phyloP scores from a whole-genome alignment of 2,888 invertebrate genomes.

The Lycaena phlaeas region DNA sequence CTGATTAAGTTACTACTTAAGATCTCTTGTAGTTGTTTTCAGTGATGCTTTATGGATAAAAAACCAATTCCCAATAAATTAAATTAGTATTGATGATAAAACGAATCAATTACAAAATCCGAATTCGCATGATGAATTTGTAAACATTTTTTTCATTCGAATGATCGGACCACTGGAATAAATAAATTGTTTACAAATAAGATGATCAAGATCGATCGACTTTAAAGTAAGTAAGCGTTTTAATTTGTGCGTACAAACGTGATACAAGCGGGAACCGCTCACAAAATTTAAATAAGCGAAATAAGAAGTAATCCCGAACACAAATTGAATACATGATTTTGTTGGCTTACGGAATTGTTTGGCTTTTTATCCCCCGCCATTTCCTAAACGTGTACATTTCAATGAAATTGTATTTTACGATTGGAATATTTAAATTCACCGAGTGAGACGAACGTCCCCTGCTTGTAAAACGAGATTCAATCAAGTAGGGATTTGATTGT shows the following conservation, averaged over 20 bases:
- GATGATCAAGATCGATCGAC: too few relatives aligned
- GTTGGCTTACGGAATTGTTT: slow-evolving; percentile 43
- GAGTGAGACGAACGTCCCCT: slow-evolving; percentile 30
- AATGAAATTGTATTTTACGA: slow-evolving; percentile 39
- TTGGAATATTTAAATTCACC: slow-evolving; percentile 53
- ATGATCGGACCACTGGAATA: too few relatives aligned
- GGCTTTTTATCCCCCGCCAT: slow-evolving; percentile 37
- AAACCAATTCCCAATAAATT: too few relatives aligned
- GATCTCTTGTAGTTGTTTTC: too few relatives aligned
- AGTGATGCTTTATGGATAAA: too few relatives aligned
- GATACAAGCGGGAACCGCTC: not conserved
- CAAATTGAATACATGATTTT: slow-evolving; percentile 61
- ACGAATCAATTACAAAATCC: too few relatives aligned
- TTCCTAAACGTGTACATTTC: slow-evolving; percentile 49
- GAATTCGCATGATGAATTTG: too few relatives aligned
- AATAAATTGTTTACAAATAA: too few relatives aligned
- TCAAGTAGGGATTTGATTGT: slow-evolving; percentile 47
- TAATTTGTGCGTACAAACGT: not conserved
- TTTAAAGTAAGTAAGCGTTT: not conserved
- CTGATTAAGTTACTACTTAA: not conserved
- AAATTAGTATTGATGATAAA: too few relatives aligned
- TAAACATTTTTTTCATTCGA: too few relatives aligned
- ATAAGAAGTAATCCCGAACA: slow-evolving; percentile 29
- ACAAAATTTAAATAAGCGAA: slow-evolving; percentile 10
- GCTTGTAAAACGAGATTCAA: slow-evolving; percentile 46